Base-by-base conservation (phyloP, 2,113 vertebrate genomes). In the Osmerus mordax region DNA sequence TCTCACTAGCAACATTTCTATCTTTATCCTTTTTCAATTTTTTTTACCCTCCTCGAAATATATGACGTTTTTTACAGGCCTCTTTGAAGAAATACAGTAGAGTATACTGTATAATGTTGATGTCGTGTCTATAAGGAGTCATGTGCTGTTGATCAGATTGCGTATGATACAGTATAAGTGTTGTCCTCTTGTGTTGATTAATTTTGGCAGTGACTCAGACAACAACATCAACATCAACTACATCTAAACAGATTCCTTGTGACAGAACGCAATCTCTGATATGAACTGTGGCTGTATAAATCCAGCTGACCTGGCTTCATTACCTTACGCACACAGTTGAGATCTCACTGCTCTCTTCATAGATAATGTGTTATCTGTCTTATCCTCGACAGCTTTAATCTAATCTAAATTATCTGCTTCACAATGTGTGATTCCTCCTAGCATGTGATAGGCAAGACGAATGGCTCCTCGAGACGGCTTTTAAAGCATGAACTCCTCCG, bases 351-450 rank as follows among this genome's bases (percentile, higher is more conserved):
- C 64, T 60, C 29, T 23, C 53, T 36, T 55, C 19, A 76, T 32
- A 56, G 11, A 61, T n/a, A 75, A 70, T 74, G 66, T 66, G 64
- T 60, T 23, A 70, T 7, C 51, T 51, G n/a, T 65, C 41, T 77
- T 77, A 71, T 87, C 81, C 80, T 83, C 77, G 67, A 87, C 82
- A 74, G 70, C 76, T n/a, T 82, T 81, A 79, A 87, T 84, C 79
- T 81, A 69, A 88, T 90, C 83, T 80, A 63, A 83, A 80, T 72
- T 74, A 73, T 80, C 77, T 59, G 66, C 78, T 21, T 81, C 71
- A 64, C 71, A 83, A 83, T 77, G 75, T n/a, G 4, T 72, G 75
- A 87, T 85, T 87, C 78, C 56, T 71, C 47, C 59, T 54, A 5
- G 12, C 47, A 23, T 70, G 1, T 78, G 86, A 90, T 87, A 82